Evolutionary conservation across 2,888 invertebrate species (phyloP), one percentile per base, ranked within the genome.

Genomic region (Venusia cambrica): DNA sequence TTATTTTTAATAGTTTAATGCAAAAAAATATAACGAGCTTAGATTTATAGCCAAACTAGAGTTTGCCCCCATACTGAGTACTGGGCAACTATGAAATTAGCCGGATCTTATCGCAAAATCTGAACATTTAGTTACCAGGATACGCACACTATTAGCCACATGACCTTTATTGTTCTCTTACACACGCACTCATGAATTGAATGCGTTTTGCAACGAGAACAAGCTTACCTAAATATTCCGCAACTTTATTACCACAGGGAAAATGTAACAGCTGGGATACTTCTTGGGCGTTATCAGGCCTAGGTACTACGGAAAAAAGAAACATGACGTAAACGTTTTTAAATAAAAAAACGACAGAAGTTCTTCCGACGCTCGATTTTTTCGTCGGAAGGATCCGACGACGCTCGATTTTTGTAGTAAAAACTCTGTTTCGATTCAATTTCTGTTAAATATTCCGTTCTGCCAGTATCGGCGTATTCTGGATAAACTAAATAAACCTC

Each of bases 161-260:
- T 67, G 74, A 76, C 75, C 74, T 77, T 71, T 67, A 53, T 50
- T 56, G 68, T 57, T 70, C 68, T 72, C 68, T 69, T 68, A 57
- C 55, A 57, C 50, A 57, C 54, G 64, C 54, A 57, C 48, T 58
- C 54, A 62, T 61, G 61, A 68, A 72, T 67, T 63, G 64, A 59
- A 65, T 66, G 58, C 61, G 52, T 69, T 78, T 80, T 77, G 73
- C 74, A 79, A 78, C 55, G 42, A 51, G 51, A 79, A 78, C 55
- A 41, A 51, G 51, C 51, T 49, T 48, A 49, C 48, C 39, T 38
- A 51, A 41, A 48, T 48, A 38, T 44, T 45, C 38, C 36, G 38
- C 44, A 49, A 49, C 37, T 40, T 20, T 36, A 35, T 25, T 20
- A 29, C 41, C 30, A 48, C 41, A 54, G 25, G 13, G 16, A 0